phyloP scores from a whole-genome alignment of 2,888 invertebrate species.

The Stegana nigrithorax region DNA sequence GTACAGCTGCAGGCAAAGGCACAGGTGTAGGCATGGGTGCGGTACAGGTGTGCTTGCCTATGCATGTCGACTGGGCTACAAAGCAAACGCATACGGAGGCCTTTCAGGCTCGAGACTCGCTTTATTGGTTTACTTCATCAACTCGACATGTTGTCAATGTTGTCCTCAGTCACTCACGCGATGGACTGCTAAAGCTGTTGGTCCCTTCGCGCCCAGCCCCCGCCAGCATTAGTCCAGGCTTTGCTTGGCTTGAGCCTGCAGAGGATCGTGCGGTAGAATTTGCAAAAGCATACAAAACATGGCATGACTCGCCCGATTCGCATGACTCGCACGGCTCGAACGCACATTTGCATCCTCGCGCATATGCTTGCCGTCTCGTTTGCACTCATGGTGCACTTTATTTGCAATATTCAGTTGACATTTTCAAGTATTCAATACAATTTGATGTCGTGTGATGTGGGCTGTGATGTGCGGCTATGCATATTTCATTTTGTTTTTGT shows the following conservation, averaged over 20 bases:
- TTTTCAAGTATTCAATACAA: slow-evolving; percentile 41
- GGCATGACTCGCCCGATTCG: too few relatives aligned
- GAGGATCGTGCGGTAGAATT: slow-evolving; percentile 48
- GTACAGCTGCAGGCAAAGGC: background rate
- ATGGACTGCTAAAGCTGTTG: background rate
- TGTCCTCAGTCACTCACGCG: slow-evolving; percentile 19
- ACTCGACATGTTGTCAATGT: slow-evolving; percentile 46
- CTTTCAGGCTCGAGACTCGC: slow-evolving; percentile 42
- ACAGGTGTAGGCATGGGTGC: background rate
- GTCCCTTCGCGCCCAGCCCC: background rate
- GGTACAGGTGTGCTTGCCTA: background rate
- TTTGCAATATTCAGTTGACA: slow-evolving; percentile 62
- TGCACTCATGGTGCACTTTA: slow-evolving; percentile 37
- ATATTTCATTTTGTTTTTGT: too few relatives aligned
- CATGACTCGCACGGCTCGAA: background rate
- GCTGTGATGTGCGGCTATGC: background rate
- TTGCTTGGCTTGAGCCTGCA: slow-evolving; percentile 1
- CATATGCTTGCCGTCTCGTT: too few relatives aligned
- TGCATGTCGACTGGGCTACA: too few relatives aligned
- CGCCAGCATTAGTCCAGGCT: slow-evolving; percentile 1
- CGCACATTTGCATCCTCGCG: background rate
- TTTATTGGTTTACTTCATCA: slow-evolving; percentile 63
- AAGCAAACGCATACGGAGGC: too few relatives aligned
- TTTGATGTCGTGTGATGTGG: background rate
- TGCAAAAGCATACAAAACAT: slow-evolving; percentile 46